Evolutionary conservation across 2,797 vertebrate genomes (phyloP).

Genomic region (Amblyopsis hoosieri): DNA sequence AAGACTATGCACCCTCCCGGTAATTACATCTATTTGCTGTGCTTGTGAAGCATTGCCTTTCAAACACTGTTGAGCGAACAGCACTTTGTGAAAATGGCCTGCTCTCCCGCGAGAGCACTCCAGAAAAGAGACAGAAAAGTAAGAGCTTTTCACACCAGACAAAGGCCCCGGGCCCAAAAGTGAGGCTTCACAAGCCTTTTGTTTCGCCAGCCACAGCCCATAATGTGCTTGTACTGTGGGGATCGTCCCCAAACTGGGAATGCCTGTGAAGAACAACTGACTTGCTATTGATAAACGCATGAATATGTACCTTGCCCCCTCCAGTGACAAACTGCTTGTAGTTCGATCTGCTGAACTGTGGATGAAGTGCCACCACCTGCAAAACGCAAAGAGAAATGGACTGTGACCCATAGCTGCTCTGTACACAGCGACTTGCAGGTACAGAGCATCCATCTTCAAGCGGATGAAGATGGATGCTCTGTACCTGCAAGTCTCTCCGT

Average conservation of each 20-base stretch:
- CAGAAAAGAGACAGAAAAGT: slow-evolving; percentile 69
- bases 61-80: slow-evolving; percentile 73
- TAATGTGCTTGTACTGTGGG: slow-evolving; percentile 37
- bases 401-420: too few relatives aligned
- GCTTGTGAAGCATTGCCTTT: slow-evolving; percentile 75
- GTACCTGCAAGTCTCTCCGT: too few relatives aligned
- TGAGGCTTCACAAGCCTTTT: slow-evolving; percentile 47
- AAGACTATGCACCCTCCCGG: slow-evolving; percentile 67
- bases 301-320: slow-evolving; percentile 90
- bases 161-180: slow-evolving; percentile 53
- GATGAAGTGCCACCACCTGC: slow-evolving; percentile 89
- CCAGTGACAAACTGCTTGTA: slow-evolving; percentile 98
- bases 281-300: slow-evolving; percentile 8
- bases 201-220: slow-evolving; percentile 47
- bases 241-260: slow-evolving; percentile 21
- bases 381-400: slow-evolving; percentile 12
- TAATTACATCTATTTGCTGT: slow-evolving; percentile 80
- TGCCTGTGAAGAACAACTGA: slow-evolving; percentile 31
- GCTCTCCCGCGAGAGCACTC: slow-evolving; percentile 71
- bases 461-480: too few relatives aligned
- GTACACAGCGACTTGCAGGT: too few relatives aligned
- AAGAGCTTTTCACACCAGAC: slow-evolving; percentile 73
- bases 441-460: too few relatives aligned
- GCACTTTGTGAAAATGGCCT: slow-evolving; percentile 83
- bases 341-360: slow-evolving; percentile 91